These are phyloP conservation scores for Nothobranchius furzeri DNA, from an alignment of 2,113 vertebrate species.

Conservation along the genomic window DNA sequence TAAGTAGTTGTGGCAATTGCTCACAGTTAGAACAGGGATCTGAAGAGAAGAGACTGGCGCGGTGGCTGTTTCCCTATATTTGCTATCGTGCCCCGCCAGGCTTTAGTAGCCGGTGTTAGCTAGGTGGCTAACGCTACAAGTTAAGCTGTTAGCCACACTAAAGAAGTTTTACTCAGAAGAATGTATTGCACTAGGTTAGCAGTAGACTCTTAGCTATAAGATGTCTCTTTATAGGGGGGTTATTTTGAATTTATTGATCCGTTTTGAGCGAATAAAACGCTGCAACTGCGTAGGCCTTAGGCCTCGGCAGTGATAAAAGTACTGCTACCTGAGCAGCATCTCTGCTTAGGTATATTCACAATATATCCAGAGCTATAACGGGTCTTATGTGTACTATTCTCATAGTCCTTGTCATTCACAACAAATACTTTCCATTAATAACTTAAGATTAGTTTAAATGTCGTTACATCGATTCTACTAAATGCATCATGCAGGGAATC, in stretches of 20 bases:
- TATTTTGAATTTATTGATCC: not conserved
- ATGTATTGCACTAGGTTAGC: not conserved
- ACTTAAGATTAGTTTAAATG: no score
- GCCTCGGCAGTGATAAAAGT: no score
- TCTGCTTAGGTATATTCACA: no score
- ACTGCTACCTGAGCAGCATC: no score
- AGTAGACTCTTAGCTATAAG: rapidly evolving
- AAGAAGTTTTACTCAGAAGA: not conserved
- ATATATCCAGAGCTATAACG: no score
- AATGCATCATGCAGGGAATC: not conserved
- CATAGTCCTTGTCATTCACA: no score
- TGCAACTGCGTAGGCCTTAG: no score
- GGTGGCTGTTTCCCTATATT: no score
- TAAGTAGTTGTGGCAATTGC: not conserved
- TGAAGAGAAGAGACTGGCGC: no score
- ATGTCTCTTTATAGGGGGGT: not conserved
- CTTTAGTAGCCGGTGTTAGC: not conserved
- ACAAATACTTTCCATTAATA: no score
- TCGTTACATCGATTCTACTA: no score
- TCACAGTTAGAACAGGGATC: not conserved
- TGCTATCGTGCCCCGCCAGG: not conserved
- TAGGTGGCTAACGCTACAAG: not conserved
- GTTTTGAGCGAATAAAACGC: not conserved
- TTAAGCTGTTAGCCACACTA: not conserved
- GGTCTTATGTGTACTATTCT: no score